Evolutionary conservation across 2,113 vertebrate species (phyloP), one percentile per base, ranked within the genome.

Genomic region (Morone saxatilis): DNA sequence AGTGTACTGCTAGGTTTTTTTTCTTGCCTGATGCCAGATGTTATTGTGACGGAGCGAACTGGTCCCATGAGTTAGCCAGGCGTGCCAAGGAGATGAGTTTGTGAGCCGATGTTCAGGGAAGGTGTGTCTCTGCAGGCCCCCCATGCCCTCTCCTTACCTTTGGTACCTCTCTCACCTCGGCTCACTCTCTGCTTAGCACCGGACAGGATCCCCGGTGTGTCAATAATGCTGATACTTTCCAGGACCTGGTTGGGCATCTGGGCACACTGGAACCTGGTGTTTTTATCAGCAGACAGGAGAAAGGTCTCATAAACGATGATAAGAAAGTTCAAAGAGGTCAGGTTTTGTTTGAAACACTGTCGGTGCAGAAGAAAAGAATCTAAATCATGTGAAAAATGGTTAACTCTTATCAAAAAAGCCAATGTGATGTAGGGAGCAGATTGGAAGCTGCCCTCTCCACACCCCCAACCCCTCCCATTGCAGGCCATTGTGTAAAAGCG

Each of bases 181-280:
- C 96, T 96, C 87, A 97, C 96, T 88, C 96, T 95, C 93, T 97
- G 97, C 76, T 98, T 98, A 56, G 97, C 96, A 0, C 97, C 97
- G 0, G 97, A 98, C 79, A 98, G 94, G 86, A 98, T 98, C 22
- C 97, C 97, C 0, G 97, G 97, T 0, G 97, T 96, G 94, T 98
- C 97, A 0, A 98, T 97, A 47, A 98, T 95, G 76, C 97, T 98
- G 86, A 98, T 98, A 76, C 97, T 98, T 88, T 98, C 97, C 91
- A 98, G 94, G 41, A 98, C 97, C 88, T 98, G 96, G 87, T 97
- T 98, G 69, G 96, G 95, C 80, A 98, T 89, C 90, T 98, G 97
- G 60, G 97, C 97, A 0, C 97, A 98, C 93, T 97, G 97, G 89
- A 98, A 97, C 93, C 96, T 96, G 81, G 53, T 17, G n/a, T 57